Percentiles rank a stretch among this genome's conserved stretches.
Conservation (phyloP, 2,113 vertebrate genomes). For the Chlamydotis undulata region DNA sequence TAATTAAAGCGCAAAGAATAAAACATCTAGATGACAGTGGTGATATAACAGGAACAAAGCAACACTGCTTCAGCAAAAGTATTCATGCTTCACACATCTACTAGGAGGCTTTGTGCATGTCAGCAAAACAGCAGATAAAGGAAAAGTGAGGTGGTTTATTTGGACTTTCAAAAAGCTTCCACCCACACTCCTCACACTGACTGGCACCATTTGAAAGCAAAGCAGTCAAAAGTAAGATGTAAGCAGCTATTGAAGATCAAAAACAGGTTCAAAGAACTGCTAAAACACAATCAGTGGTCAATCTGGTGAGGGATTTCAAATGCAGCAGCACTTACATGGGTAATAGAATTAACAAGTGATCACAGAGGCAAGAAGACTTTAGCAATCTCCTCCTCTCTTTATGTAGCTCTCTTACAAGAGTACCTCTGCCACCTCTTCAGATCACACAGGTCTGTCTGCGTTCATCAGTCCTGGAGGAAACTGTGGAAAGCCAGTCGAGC, state of each 20-base stretch:
- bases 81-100: slow-evolving; percentile 20
- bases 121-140: slow-evolving; percentile 57
- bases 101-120: slow-evolving; percentile 17
- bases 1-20: slow-evolving; percentile 58
- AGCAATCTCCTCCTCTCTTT: background rate
- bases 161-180: slow-evolving; percentile 22
- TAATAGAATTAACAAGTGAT: slow-evolving; percentile 45
- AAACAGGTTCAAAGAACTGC: slow-evolving; percentile 36
- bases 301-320: slow-evolving; percentile 28
- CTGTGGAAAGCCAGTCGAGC: background rate
- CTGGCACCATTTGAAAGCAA: slow-evolving; percentile 37
- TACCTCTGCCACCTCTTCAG: background rate
- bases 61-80: slow-evolving; percentile 37
- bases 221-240: slow-evolving; percentile 48
- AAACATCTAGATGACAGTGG: slow-evolving; percentile 41
- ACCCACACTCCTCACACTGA: background rate
- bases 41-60: slow-evolving; percentile 50
- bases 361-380: background rate
- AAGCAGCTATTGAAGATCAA: slow-evolving; percentile 45
- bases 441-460: background rate
- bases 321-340: background rate
- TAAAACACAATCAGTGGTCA: slow-evolving; percentile 43
- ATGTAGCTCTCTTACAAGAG: background rate
- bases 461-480: background rate
- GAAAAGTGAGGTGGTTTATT: slow-evolving; percentile 5